Conservation (phyloP, 2,113 vertebrate genomes). For the Tupaia tana region DNA sequence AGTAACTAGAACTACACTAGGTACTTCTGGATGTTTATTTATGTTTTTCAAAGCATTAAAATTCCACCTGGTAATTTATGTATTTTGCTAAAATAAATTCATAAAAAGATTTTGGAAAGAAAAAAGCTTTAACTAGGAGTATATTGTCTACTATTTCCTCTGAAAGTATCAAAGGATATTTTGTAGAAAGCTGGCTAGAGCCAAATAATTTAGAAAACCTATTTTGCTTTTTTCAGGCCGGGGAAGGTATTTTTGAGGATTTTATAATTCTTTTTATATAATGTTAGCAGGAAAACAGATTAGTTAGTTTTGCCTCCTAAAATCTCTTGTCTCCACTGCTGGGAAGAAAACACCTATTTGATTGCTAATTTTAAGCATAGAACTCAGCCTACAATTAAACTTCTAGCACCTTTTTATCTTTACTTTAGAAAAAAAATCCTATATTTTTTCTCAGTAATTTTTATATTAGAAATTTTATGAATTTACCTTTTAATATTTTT, state of each 20-base stretch:
- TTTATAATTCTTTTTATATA: background rate
- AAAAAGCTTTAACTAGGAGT: slow-evolving; percentile 36
- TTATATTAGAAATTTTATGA: background rate
- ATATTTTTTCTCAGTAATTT: background rate
- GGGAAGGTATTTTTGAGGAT: background rate
- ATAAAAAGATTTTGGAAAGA: background rate
- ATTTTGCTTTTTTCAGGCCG: background rate
- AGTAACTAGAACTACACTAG: slow-evolving; percentile 49
- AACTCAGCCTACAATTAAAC: background rate
- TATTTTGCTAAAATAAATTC: slow-evolving; percentile 48
- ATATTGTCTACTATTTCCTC: background rate
- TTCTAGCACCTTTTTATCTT: background rate
- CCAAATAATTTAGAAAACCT: background rate
- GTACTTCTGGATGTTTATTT: slow-evolving; percentile 64
- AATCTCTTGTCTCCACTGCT: background rate
- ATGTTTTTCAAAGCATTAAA: slow-evolving; percentile 60
- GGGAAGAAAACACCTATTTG: background rate
- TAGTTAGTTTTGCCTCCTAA: background rate
- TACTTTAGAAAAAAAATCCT: background rate
- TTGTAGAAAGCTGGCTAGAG: background rate
- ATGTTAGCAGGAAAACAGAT: background rate
- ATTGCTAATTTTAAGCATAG: background rate
- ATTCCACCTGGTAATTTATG: slow-evolving; percentile 50
- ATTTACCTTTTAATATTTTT: background rate
- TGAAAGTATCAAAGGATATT: background rate